Evolutionary conservation across 2,113 vertebrate genomes (phyloP).

Genomic region (Ptyas mucosa): DNA sequence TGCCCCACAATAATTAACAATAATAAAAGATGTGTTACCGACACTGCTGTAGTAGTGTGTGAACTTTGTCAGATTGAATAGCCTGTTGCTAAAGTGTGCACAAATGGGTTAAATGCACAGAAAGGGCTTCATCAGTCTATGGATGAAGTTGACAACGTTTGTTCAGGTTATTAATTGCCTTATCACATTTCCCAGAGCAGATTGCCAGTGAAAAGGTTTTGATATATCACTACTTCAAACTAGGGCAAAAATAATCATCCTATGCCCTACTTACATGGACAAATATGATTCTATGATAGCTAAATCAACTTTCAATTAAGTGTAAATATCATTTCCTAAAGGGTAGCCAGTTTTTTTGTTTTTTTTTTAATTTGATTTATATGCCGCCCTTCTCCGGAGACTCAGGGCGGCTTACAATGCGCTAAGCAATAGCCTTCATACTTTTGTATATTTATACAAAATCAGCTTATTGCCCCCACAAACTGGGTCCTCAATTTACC

Average conservation of each 20-base stretch:
- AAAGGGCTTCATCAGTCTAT: not conserved
- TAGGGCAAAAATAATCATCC: not conserved
- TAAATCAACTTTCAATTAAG: not conserved
- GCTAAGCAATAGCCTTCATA: too few species aligned
- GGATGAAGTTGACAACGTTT: not conserved
- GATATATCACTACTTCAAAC: not conserved
- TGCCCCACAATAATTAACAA: not conserved
- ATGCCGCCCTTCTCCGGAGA: too few species aligned
- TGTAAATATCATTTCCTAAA: not conserved
- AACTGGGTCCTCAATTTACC: too few species aligned
- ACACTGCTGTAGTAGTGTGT: not conserved
- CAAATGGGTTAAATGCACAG: not conserved
- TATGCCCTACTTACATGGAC: not conserved
- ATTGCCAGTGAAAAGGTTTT: not conserved
- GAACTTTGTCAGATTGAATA: not conserved
- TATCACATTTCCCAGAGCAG: not conserved
- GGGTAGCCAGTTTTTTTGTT: too few species aligned
- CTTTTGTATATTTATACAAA: too few species aligned
- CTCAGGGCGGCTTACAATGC: too few species aligned
- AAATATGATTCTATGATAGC: not conserved
- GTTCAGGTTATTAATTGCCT: not conserved
- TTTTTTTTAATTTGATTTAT: too few species aligned
- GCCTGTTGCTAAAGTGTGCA: not conserved
- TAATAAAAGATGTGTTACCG: not conserved
- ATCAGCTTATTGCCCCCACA: too few species aligned